Conservation (phyloP, 2,797 vertebrate species). For the Catamblyrhynchus diadema region DNA sequence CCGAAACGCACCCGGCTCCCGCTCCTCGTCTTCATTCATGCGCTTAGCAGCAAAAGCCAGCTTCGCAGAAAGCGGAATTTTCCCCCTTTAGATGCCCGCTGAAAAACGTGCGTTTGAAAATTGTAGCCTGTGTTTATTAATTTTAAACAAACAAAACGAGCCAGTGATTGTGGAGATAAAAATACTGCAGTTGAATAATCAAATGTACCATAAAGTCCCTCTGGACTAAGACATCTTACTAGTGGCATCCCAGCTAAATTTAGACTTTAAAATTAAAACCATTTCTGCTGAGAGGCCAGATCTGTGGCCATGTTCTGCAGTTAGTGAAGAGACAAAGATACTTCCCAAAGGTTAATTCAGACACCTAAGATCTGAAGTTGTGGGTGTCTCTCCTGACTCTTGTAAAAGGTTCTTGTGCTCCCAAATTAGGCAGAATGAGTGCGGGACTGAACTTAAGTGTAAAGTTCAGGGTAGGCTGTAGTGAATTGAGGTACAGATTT, state of each 20-base stretch:
- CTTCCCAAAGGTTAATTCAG: not conserved
- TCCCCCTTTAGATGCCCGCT: not conserved
- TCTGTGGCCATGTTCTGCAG: not conserved
- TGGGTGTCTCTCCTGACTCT: not conserved
- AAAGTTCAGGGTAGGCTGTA: not conserved
- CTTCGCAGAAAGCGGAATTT: not conserved
- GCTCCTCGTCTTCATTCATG: not conserved
- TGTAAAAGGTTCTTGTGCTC: not conserved
- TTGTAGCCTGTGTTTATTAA: not conserved
- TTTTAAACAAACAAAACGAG: not conserved
- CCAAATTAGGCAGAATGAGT: not conserved
- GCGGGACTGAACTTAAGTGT: not conserved
- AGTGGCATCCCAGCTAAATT: constrained; percentile 40
- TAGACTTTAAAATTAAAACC: constrained; percentile 32
- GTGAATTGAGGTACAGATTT: not conserved
- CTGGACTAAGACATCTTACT: constrained; percentile 8
- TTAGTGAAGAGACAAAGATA: not conserved
- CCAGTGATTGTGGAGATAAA: not conserved
- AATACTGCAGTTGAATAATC: not conserved
- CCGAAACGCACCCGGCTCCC: not conserved
- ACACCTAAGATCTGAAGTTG: not conserved
- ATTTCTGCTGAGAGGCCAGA: not conserved
- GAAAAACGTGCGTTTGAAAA: not conserved
- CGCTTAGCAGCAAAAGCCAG: not conserved
- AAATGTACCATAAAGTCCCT: not conserved